Base-by-base conservation (phyloP, 2,797 vertebrate species). In the Harpagifer antarcticus region DNA sequence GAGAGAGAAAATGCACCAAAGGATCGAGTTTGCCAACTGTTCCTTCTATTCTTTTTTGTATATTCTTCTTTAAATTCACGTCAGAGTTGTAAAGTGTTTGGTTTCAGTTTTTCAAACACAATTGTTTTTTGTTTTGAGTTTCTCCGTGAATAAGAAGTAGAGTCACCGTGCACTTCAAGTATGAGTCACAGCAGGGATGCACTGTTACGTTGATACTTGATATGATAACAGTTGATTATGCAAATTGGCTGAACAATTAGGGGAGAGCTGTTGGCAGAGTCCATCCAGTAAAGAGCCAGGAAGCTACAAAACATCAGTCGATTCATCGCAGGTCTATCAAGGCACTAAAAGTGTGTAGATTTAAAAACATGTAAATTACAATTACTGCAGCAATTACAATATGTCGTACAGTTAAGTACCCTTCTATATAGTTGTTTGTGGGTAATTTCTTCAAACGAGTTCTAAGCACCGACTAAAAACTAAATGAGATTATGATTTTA, bases 221-320 rank as follows among this genome's bases (percentile, higher is more conserved):
- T 3, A 5, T 12, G 12, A 52, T 37, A 49, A 33, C 3, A 53
- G 40, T 11, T 27, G 20, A 68, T 72, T 70, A 20, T 19, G 43
- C 52, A 20, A 58, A 75, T 70, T 47, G 44, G 8, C 49, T 47
- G 5, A 68, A 55, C 59, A 14, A 14, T 20, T 43, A 64, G 72
- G 42, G 63, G 31, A 73, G 69, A 77, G 61, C 69, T 82, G 74
- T 59, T 86, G 73, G 76, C 74, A 81, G 59, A 77, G 48, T 75
- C 74, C 43, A 45, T 73, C 40, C 55, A 63, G 71, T 66, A 20
- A 72, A 68, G 12, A 7, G 42, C 45, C 42, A 55, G 60, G 74
- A 54, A 67, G 44, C 45, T 33, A 84, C 45, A 57, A 54, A 74
- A 20, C 60, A 61, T 48, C 17, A 44, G 53, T 16, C 44, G 40